Percentiles rank a stretch among this genome's conserved stretches.
phyloP scores from a whole-genome alignment of 92 coral and sea anemone genomes.

The Paragorgia papillata region DNA sequence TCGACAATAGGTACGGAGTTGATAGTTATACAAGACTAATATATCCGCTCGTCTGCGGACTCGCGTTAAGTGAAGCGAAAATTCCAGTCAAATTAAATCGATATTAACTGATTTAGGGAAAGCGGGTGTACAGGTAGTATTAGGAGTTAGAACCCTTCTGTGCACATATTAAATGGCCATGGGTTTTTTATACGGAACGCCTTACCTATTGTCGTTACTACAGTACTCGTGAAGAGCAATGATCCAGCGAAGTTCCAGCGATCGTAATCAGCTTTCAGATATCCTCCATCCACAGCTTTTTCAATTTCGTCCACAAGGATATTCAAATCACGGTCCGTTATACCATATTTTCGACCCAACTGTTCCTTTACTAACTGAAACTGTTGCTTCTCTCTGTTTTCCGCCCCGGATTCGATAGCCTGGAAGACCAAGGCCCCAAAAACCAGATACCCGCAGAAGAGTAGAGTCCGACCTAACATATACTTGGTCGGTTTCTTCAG shows the following conservation, averaged over 20 bases:
- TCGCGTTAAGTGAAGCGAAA: too few relatives aligned
- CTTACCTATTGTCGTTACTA: slow-evolving; percentile 95
- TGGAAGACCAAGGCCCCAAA: slow-evolving; percentile 97
- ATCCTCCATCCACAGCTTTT: slow-evolving; percentile 96
- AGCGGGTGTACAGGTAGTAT: too few relatives aligned
- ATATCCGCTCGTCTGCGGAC: too few relatives aligned
- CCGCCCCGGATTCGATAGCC: slow-evolving; percentile 97
- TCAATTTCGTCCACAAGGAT: slow-evolving; percentile 80
- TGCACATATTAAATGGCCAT: too few relatives aligned
- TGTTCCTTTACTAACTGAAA: slow-evolving; percentile 78
- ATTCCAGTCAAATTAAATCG: too few relatives aligned
- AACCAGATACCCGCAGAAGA: slow-evolving; percentile 83
- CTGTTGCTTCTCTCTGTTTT: slow-evolving; percentile 76
- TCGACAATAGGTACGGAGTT: too few relatives aligned
- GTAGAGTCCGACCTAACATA: slow-evolving; percentile 72
- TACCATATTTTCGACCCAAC: slow-evolving; percentile 81
- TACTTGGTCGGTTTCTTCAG: slow-evolving; percentile 96
- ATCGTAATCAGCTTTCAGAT: slow-evolving; percentile 91
- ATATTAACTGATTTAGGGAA: too few relatives aligned
- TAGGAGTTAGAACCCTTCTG: too few relatives aligned
- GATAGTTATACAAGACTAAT: too few relatives aligned
- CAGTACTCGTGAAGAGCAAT: slow-evolving; percentile 90
- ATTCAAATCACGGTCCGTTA: slow-evolving; percentile 85
- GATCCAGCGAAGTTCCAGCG: slow-evolving; percentile 93
- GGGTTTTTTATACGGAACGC: too few relatives aligned